Evolutionary conservation across 2,888 invertebrate genomes (phyloP), one percentile per base, ranked within the genome.

Genomic region (Lobophora halterata): DNA sequence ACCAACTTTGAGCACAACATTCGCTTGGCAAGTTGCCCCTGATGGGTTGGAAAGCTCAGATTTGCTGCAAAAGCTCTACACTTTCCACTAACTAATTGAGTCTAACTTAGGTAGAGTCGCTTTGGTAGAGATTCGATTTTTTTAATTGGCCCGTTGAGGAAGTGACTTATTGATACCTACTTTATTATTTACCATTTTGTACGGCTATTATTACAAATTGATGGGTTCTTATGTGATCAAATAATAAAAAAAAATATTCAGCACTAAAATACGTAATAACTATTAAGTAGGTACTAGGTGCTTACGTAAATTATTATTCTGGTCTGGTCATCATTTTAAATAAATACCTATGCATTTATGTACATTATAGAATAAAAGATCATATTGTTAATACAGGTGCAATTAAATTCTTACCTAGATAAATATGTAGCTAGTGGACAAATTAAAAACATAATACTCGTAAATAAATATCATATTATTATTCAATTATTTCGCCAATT

Each of bases 21-120:
- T 65, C 52, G 62, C 56, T 61, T 71, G 71, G 71, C 70, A 71
- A 59, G 55, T 55, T 65, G 73, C 65, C 72, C 58, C 56, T 51
- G 52, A 58, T 60, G 58, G 67, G 64, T 61, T 61, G 56, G 60
- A 65, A 66, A 64, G 46, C 63, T 59, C 58, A 60, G 64, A 69
- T 72, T 68, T 66, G 63, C 63, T 60, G 56, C 58, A 55, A 61
- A 62, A 71, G 62, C 58, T 57, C 49, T 42, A 54, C 57, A 60
- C 59, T 66, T 71, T 65, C 57, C 57, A 61, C 58, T 56, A 56
- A 60, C 59, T 71, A 67, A 68, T 71, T 71, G 63, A 60, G 57
- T 58, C 63, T 49, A 56, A n/a, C n/a, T n/a, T n/a, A 58, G 46
- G 43, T 46, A 45, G 37, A 37, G n/a, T 37, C 29, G 38, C 33